Evolutionary conservation across 2,888 invertebrate genomes (phyloP), one percentile per base, ranked within the genome.

Genomic region (Scaptomyza tumidula): DNA sequence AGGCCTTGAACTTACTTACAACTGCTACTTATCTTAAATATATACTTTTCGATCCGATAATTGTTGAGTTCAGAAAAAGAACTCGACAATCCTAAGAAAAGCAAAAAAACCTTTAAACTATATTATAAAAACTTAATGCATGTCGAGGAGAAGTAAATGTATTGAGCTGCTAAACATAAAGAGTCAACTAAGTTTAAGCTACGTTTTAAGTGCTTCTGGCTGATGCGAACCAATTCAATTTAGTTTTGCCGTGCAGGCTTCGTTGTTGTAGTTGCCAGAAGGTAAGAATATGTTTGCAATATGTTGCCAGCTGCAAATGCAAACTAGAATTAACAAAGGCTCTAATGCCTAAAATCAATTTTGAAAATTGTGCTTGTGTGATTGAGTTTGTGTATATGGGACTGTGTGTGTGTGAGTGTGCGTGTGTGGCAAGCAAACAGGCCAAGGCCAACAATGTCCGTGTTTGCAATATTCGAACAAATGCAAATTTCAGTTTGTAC

Each of bases 171-270:
- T 66, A 44, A 37, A 37, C n/a, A n/a, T n/a, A 3, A 29, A 29
- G 7, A 29, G 7, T 6, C 29, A 29, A 29, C 7, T 5, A 29
- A 29, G 7, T 6, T 29, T 29, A 29, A 29, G 5, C 29, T 29
- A 67, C 7, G 7, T 29, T 29, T 29, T 29, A 29, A 29, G 29
- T 29, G 29, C 29, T 29, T 29, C 57, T 64, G 58, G 65, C 56
- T 63, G 67, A 71, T 71, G 65, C 71, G 66, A 67, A 9, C 69
- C 80, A 80, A 80, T 78, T 78, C 37, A 80, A 85, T 80, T 80
- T 81, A 2, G 72, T 65, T 58, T 7, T 39, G 39, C 37, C 37
- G 6, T 58, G 62, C 57, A 29, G 58, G 56, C 62, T 60, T 65
- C 43, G 48, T 53, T 13, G 33, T 19, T 13, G 33, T 19, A 19